Evolutionary conservation across 2,113 vertebrate genomes (phyloP).

Genomic region (Chaenogobius annularis): DNA sequence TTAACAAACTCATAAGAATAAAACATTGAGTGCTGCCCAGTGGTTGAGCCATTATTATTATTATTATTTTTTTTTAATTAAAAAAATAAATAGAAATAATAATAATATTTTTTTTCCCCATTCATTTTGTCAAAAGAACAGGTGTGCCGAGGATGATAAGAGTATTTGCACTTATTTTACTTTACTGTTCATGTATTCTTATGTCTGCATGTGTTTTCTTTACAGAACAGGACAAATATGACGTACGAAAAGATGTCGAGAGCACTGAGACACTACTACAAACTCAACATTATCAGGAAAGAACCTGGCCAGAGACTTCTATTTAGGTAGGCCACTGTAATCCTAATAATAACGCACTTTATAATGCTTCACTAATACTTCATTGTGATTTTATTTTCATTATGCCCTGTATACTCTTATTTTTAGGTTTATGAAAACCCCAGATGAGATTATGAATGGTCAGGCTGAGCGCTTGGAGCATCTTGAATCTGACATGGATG

Average conservation of each 20-base stretch:
- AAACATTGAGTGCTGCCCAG: no score
- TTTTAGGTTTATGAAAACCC: conserved; percentile 96
- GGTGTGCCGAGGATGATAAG: not conserved
- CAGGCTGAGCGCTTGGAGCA: conserved; percentile 94
- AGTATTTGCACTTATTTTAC: not conserved
- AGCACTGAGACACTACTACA: conserved; percentile 99
- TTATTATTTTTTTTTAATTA: no score
- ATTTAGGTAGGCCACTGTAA: conserved; percentile 69
- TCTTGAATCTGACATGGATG: conserved; percentile 94
- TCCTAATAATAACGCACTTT: not conserved
- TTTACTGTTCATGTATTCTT: not conserved
- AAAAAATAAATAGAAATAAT: no score
- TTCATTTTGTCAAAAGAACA: no score
- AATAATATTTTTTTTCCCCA: no score
- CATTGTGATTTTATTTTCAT: not conserved
- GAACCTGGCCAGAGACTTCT: conserved; percentile 95
- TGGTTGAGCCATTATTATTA: no score
- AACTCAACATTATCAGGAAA: conserved; percentile 99
- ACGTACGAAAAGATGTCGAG: conserved; percentile 99
- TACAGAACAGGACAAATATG: conserved; percentile 99
- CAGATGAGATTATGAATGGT: conserved; percentile 97
- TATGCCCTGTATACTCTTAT: not conserved
- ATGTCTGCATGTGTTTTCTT: not conserved
- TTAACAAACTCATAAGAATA: no score
- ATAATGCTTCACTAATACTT: not conserved